Percentiles rank a stretch among this genome's conserved stretches.
Conservation (phyloP, 2,113 vertebrate genomes). For the Zootoca vivipara region DNA sequence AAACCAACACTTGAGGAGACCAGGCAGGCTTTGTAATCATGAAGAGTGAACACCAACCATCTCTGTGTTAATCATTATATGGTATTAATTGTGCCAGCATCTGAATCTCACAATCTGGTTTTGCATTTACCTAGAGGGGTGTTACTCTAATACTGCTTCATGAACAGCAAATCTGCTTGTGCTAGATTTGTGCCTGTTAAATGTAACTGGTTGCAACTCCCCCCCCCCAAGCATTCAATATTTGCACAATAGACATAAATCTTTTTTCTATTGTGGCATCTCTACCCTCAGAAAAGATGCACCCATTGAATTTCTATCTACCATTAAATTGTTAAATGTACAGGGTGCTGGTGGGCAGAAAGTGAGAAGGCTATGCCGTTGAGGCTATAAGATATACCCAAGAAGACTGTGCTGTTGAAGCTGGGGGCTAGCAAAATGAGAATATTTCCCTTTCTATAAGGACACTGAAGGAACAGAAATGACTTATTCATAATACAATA, state of each 20-base stretch:
- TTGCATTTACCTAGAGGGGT: background rate
- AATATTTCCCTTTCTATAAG: background rate
- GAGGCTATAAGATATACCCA: background rate
- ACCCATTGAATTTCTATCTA: background rate
- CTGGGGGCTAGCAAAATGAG: background rate
- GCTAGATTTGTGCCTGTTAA: background rate
- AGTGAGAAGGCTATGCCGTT: background rate
- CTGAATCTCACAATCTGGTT: background rate
- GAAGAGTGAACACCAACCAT: background rate
- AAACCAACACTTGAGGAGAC: background rate
- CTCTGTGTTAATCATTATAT: background rate
- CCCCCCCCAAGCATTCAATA: background rate
- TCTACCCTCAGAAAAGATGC: background rate
- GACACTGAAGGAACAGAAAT: background rate
- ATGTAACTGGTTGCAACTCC: background rate
- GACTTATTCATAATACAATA: background rate
- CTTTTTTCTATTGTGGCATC: background rate
- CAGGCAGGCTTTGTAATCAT: background rate
- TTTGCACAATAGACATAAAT: background rate
- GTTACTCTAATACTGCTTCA: background rate
- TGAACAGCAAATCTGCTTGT: background rate
- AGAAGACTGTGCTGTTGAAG: background rate
- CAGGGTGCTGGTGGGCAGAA: background rate
- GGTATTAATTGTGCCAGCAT: background rate
- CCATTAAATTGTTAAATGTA: background rate